Conservation (phyloP, 2,888 invertebrate genomes). For the Eupithecia subumbrata region DNA sequence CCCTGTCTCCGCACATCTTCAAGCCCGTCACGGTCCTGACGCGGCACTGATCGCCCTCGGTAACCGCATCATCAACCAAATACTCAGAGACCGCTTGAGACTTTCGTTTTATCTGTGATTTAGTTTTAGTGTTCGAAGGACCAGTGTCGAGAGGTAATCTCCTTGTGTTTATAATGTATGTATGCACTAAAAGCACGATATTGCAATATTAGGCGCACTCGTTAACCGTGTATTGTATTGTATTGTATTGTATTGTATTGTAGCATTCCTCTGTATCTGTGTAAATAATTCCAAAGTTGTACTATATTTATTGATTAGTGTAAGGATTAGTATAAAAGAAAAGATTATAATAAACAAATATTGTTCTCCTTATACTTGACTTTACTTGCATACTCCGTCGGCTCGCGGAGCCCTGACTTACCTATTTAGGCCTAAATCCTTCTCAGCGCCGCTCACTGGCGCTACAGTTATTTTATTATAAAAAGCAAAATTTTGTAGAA, state of each 20-base stretch:
- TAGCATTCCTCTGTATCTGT: slow-evolving; percentile 69
- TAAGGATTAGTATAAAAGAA: slow-evolving; percentile 64
- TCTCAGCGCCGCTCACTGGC: neutral
- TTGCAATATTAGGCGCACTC: slow-evolving; percentile 61
- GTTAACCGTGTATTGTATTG: slow-evolving; percentile 51
- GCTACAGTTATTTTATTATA: neutral
- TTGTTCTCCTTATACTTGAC: slow-evolving; percentile 60
- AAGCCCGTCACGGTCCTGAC: slow-evolving; percentile 84
- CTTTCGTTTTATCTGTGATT: slow-evolving; percentile 75
- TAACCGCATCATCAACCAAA: slow-evolving; percentile 52
- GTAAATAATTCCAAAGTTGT: slow-evolving; percentile 77
- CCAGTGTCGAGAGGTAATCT: slow-evolving; percentile 67
- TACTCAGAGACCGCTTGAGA: slow-evolving; percentile 51
- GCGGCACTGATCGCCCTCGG: slow-evolving; percentile 71
- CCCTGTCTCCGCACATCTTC: slow-evolving; percentile 77
- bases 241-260: slow-evolving; percentile 41
- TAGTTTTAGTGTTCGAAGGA: slow-evolving; percentile 67
- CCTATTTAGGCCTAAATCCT: slow-evolving; percentile 2
- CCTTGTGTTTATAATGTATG: slow-evolving; percentile 39
- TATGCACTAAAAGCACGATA: slow-evolving; percentile 33
- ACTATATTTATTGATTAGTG: slow-evolving; percentile 78
- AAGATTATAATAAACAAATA: slow-evolving; percentile 70
- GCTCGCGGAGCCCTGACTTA: slow-evolving; percentile 19
- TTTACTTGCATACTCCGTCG: slow-evolving; percentile 36
- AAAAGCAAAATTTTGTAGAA: neutral